These are phyloP conservation scores for Tachysurus vachellii DNA, from an alignment of 2,113 vertebrate species.

Conservation along the genomic window DNA sequence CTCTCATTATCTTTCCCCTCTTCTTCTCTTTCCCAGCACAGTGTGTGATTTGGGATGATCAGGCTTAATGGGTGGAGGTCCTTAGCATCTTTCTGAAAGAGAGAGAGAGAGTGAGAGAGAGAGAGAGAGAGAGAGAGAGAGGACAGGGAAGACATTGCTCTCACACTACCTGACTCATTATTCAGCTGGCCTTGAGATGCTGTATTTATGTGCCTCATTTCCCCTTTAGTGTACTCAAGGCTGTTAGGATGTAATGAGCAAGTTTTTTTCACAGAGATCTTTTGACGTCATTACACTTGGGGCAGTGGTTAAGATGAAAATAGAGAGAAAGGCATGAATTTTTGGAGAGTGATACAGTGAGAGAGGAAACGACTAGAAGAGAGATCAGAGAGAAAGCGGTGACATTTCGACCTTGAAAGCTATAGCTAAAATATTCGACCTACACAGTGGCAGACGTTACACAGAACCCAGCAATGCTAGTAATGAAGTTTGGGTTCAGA, in stretches of 20 bases:
- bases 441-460: background rate
- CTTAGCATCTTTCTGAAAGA: background rate
- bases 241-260: background rate
- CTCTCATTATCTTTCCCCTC: background rate
- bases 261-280: background rate
- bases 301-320: background rate
- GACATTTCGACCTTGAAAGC: background rate
- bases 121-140: background rate
- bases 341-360: background rate
- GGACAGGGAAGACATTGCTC: background rate
- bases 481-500: background rate
- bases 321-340: background rate
- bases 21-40: background rate
- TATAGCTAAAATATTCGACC: background rate
- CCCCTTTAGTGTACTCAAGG: constrained; percentile 11
- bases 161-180: background rate
- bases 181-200: background rate
- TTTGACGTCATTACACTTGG: constrained; percentile 21
- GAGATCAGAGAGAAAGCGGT: background rate
- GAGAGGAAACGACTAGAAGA: background rate
- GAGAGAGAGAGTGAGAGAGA: background rate
- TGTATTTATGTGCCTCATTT: constrained; percentile 17
- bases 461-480: background rate
- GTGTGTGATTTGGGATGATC: background rate
- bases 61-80: background rate